Base-by-base conservation (phyloP, 1,140 invertebrate species). In the Dinothrombium tinctorium region DNA sequence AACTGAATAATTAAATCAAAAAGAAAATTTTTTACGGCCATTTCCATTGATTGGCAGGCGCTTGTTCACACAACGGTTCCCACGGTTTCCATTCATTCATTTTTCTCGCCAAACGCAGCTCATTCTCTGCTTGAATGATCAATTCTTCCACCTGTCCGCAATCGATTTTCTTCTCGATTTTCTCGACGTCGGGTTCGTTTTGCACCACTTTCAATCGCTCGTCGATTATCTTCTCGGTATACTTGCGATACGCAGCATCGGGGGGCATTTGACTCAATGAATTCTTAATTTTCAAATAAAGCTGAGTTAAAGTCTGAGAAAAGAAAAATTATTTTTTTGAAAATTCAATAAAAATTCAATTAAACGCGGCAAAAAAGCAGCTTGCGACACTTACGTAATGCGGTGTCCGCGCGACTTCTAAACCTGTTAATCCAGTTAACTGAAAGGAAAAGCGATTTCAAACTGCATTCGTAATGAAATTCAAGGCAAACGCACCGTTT, bases 111-210 rank as follows among this genome's bases (percentile, higher is more conserved):
- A 94, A 57, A 9, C 69, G 56, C 14, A 94, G 55, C 60, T 96
- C 89, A 57, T 82, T 78, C 56, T 83, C 73, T 22, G 87, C 89
- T 52, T 69, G 57, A 6, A 80, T n/a, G 31, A 53, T 43, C 2
- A 96, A 56, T 60, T 98, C 89, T 61, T 96, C 90, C 11, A 81
- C 69, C 65, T 94, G 86, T 2, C 87, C 89, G 60, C 74, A 75
- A 31, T 72, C 72, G 29, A 95, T 81, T 58, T 78, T 74, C 39
- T 69, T 60, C 57, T 95, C 89, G 37, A 94, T 55, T 31, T 69
- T 69, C 42, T 50, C 47, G 1, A 80, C 51, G 48, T 68, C 57
- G 25, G 50, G 40, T 43, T 53, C 56, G 9, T 7, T 33, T 26
- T 47, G 9, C 24, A 95, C 65, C 35, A 77, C 64, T 22, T 65